A percentile compares a stretch with the other conserved stretches of the same genome.
Evolutionary conservation across 2,797 vertebrate species (phyloP).

Genomic region (Naso thynnoides): DNA sequence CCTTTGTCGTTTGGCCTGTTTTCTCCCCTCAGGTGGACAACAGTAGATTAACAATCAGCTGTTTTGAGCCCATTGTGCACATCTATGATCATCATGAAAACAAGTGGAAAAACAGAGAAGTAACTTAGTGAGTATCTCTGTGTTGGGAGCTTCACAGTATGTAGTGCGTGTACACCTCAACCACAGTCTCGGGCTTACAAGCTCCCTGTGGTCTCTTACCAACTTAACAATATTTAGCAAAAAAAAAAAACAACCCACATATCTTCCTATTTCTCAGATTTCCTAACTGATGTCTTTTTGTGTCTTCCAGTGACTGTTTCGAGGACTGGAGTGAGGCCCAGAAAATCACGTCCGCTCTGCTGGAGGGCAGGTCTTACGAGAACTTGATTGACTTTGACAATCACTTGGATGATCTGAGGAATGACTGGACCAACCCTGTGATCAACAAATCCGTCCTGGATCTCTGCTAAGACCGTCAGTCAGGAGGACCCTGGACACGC

Average conservation of each 20-base stretch:
- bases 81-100: slow-evolving; percentile 96
- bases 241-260: no score
- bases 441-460: slow-evolving; percentile 97
- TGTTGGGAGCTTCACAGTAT: background rate
- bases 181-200: background rate
- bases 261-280: no score
- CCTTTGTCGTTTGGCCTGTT: background rate
- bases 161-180: background rate
- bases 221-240: no score
- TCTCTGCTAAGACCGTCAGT: slow-evolving; percentile 87
- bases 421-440: slow-evolving; percentile 99
- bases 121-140: slow-evolving; percentile 88
- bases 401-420: slow-evolving; percentile 97
- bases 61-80: slow-evolving; percentile 90
- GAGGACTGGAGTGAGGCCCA: slow-evolving; percentile 97
- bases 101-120: slow-evolving; percentile 95
- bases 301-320: slow-evolving; percentile 89
- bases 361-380: slow-evolving; percentile 94
- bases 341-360: slow-evolving; percentile 91
- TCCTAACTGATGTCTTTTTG: slow-evolving; percentile 8
- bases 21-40: slow-evolving; percentile 89
- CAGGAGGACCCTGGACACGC: slow-evolving; percentile 32
- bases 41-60: slow-evolving; percentile 93
- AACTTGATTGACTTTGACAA: slow-evolving; percentile 97
- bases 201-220: background rate